A percentile compares a stretch with the other conserved stretches of the same genome.
Conservation (phyloP, 2,888 invertebrate species). For the Drosophila stalkeri region DNA sequence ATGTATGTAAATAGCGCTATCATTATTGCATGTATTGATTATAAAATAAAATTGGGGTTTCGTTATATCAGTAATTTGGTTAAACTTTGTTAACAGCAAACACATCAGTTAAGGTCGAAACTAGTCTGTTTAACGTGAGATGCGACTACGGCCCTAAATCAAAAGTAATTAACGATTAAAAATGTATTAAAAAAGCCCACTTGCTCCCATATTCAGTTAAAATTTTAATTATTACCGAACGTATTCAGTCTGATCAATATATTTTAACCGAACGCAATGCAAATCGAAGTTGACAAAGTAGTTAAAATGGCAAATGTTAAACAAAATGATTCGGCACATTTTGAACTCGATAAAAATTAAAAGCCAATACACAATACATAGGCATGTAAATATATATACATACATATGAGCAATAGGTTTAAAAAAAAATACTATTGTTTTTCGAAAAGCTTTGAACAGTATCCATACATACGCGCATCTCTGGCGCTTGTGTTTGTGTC, state of each 20-base stretch:
- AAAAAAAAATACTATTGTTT: slow-evolving; percentile 49
- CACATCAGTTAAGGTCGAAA: slow-evolving; percentile 26
- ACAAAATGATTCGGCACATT: slow-evolving; percentile 30
- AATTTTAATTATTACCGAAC: slow-evolving; percentile 24
- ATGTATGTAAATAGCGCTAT: slow-evolving; percentile 73
- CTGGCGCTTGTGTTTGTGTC: slow-evolving; percentile 48
- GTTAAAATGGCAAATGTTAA: slow-evolving; percentile 52
- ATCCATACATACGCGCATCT: slow-evolving; percentile 36
- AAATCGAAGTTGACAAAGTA: slow-evolving; percentile 22
- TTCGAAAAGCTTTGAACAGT: slow-evolving; percentile 53
- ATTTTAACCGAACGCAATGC: slow-evolving; percentile 21
- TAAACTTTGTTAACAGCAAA: slow-evolving; percentile 26
- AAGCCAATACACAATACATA: slow-evolving; percentile 49
- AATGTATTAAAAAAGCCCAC: slow-evolving; percentile 36
- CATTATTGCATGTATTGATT: slow-evolving; percentile 76
- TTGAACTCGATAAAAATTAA: slow-evolving; percentile 34
- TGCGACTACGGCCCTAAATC: slow-evolving; percentile 22
- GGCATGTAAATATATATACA: slow-evolving; percentile 47
- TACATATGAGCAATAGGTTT: slow-evolving; percentile 43
- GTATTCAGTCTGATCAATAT: slow-evolving; percentile 6
- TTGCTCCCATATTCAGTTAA: slow-evolving; percentile 27
- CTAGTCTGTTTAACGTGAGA: slow-evolving; percentile 18
- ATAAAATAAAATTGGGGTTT: slow-evolving; percentile 59
- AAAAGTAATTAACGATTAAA: slow-evolving; percentile 29
- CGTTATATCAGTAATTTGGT: slow-evolving; percentile 47